Conservation (phyloP, 2,888 invertebrate species). For the Pyrochroa serraticornis region DNA sequence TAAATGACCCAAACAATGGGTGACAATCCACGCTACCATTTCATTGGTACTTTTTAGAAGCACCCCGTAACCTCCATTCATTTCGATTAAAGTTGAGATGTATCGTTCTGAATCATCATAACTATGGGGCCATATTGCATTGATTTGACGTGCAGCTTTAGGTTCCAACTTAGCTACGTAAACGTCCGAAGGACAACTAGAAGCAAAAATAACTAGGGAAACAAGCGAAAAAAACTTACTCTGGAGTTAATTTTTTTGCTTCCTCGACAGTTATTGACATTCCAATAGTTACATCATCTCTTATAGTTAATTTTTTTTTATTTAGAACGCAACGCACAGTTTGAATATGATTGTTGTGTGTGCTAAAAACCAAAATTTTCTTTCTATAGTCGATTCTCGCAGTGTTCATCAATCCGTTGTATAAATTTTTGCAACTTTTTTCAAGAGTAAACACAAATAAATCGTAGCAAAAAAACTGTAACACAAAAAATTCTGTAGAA, state of each 20-base stretch:
- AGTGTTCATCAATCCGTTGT: not conserved
- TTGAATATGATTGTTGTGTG: not conserved
- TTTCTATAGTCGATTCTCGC: not conserved
- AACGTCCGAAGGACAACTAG: slow-evolving; percentile 45
- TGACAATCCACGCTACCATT: slow-evolving; percentile 54
- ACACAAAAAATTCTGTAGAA: too few species aligned
- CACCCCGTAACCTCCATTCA: slow-evolving; percentile 53
- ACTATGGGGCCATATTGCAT: slow-evolving; percentile 51
- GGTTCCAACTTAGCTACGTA: slow-evolving; percentile 46
- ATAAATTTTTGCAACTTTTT: not conserved
- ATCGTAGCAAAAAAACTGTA: not conserved
- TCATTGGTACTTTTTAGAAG: slow-evolving; percentile 49
- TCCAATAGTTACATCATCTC: not conserved
- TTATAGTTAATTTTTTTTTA: not conserved
- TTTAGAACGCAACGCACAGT: not conserved
- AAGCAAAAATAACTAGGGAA: not conserved
- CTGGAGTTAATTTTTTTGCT: not conserved
- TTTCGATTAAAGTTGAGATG: slow-evolving; percentile 45
- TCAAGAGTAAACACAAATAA: slow-evolving; percentile 2
- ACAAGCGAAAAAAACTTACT: not conserved
- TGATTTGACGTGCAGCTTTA: slow-evolving; percentile 39
- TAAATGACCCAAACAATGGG: slow-evolving; percentile 50
- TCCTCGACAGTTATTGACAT: not conserved
- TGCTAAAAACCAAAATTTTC: not conserved
- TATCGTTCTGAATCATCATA: slow-evolving; percentile 45